Evolutionary conservation across 1,140 invertebrate genomes (phyloP).

Genomic region (Microplitis demolitor): DNA sequence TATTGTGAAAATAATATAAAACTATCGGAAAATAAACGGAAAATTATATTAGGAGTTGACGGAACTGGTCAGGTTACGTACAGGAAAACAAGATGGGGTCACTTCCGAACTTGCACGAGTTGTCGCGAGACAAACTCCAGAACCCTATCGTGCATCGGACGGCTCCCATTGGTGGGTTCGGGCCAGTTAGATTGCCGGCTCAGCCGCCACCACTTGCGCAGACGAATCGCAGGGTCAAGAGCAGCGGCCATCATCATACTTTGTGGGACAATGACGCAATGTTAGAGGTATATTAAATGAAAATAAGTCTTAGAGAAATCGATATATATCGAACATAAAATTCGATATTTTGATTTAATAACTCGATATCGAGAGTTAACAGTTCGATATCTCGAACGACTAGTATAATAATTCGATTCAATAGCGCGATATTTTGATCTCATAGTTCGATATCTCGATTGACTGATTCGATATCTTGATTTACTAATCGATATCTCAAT

Average conservation of each 20-base stretch:
- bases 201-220: constrained; percentile 44
- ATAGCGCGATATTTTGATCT: no score
- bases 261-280: constrained; percentile 50
- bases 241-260: constrained; percentile 49
- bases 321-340: no score
- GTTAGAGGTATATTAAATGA: constrained; percentile 44
- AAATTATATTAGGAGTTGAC: background rate
- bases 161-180: constrained; percentile 42
- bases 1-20: no score
- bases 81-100: constrained; percentile 63
- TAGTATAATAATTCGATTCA: no score
- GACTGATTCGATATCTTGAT: no score
- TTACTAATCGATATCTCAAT: no score
- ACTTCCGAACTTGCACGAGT: constrained; percentile 67
- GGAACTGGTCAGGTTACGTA: background rate
- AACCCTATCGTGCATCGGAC: constrained; percentile 47
- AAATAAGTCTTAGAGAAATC: no score
- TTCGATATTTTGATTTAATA: no score
- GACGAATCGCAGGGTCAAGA: constrained; percentile 47
- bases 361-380: no score
- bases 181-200: constrained; percentile 41
- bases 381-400: no score
- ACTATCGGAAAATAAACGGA: background rate
- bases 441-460: no score
- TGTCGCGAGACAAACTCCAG: constrained; percentile 55